Conservation (phyloP, 2,113 vertebrate genomes). For the Turdus rufiventris region DNA sequence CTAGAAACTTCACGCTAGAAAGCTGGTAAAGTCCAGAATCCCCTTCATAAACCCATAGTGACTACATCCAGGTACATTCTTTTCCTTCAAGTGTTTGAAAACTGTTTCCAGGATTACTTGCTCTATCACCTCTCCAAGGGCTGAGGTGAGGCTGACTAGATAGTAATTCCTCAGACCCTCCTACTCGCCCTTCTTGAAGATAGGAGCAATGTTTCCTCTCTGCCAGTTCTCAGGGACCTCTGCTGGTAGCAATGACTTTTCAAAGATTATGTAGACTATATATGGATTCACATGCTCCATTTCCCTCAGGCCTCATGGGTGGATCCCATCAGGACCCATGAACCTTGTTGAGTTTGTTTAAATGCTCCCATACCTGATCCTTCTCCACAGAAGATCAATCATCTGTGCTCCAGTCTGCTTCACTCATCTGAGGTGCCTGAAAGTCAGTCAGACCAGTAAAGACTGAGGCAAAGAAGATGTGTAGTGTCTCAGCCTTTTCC, state of each 20-base stretch:
- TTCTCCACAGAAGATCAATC: not conserved
- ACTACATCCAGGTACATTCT: not conserved
- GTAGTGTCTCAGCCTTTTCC: not conserved
- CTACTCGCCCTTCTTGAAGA: not conserved
- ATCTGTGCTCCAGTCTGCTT: not conserved
- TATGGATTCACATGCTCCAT: not conserved
- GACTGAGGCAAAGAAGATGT: not conserved
- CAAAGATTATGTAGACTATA: fast-evolving
- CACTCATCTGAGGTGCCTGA: not conserved
- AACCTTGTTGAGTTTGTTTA: not conserved
- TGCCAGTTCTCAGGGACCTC: not conserved
- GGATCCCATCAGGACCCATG: not conserved
- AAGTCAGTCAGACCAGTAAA: not conserved
- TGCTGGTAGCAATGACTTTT: not conserved
- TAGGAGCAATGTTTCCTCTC: not conserved
- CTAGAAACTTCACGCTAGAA: not conserved
- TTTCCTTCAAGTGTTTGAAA: not conserved
- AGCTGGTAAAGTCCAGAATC: not conserved
- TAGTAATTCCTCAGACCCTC: not conserved
- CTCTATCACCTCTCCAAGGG: not conserved
- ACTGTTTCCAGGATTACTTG: not conserved
- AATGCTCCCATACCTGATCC: not conserved
- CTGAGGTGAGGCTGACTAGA: not conserved
- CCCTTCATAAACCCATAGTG: not conserved
- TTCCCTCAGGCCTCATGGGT: not conserved